A percentile compares a stretch with the other conserved stretches of the same genome.
phyloP scores from a whole-genome alignment of 2,113 vertebrate genomes.

The Machaerirhynchus nigripectus region DNA sequence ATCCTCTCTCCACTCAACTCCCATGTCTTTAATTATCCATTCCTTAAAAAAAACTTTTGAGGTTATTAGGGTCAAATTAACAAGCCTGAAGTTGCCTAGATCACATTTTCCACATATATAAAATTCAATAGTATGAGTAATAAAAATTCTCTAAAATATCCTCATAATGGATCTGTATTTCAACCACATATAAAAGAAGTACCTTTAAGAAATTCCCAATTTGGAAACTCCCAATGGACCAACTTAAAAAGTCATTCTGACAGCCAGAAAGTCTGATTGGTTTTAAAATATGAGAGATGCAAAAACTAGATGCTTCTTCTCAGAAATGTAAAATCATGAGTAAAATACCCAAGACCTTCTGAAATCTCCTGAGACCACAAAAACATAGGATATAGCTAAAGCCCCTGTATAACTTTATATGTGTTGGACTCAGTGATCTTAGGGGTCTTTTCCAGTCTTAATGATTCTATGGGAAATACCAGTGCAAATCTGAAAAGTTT shows the following conservation, averaged over 20 bases:
- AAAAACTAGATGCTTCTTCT: background rate
- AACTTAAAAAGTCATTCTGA: background rate
- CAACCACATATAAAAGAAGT: background rate
- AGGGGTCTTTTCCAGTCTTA: background rate
- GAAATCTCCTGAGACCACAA: background rate
- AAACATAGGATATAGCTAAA: background rate
- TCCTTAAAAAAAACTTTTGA: background rate
- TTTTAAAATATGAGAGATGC: background rate
- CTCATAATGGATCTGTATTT: background rate
- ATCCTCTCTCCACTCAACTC: background rate
- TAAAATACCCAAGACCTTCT: background rate
- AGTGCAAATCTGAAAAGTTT: background rate
- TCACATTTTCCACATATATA: background rate
- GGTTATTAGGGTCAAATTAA: background rate
- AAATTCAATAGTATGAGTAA: background rate
- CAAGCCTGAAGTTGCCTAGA: background rate
- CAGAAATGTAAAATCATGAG: background rate
- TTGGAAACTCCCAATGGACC: background rate
- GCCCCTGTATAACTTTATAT: background rate
- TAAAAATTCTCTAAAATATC: background rate
- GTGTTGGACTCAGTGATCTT: background rate
- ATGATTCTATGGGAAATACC: background rate
- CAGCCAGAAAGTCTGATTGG: background rate
- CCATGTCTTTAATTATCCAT: background rate
- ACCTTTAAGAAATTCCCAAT: background rate